Conservation (phyloP, 1,140 invertebrate species). For the Physella acuta region DNA sequence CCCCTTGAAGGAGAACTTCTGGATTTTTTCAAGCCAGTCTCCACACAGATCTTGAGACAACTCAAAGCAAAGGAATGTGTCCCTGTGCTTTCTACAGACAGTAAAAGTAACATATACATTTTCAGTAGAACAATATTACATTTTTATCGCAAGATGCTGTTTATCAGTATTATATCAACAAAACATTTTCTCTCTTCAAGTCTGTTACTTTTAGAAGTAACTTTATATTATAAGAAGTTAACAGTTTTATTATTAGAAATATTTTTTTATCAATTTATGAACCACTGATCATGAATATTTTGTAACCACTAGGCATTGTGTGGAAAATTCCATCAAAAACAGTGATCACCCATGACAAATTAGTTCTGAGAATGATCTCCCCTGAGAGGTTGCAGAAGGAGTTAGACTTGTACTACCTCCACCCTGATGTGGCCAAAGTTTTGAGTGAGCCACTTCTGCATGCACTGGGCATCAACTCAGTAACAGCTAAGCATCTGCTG, state of each 20-base stretch:
- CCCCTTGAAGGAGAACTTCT: conserved; percentile 55
- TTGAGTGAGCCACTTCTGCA: conserved; percentile 41
- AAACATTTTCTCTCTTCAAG: too few species aligned
- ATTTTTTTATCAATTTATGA: too few species aligned
- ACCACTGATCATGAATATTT: too few species aligned
- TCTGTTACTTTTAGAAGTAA: too few species aligned
- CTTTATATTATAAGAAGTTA: too few species aligned
- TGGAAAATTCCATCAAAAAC: conserved; percentile 56
- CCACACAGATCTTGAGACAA: conserved; percentile 48
- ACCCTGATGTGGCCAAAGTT: conserved; percentile 40
- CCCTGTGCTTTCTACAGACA: conserved; percentile 40
- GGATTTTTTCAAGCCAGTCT: conserved; percentile 56
- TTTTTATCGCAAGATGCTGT: too few species aligned
- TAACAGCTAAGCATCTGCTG: conserved; percentile 49
- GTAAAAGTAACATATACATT: conserved; percentile 28
- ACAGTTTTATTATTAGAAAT: too few species aligned
- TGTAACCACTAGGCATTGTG: too few species aligned
- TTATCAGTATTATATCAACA: too few species aligned
- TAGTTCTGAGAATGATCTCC: conserved; percentile 47
- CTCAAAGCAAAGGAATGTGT: conserved; percentile 49
- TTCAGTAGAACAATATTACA: too few species aligned
- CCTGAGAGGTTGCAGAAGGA: conserved; percentile 44
- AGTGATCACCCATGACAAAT: conserved; percentile 42
- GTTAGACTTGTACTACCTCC: conserved; percentile 50
- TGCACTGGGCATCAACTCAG: conserved; percentile 47